A percentile compares a stretch with the other conserved stretches of the same genome.
Conservation (phyloP, 2,888 invertebrate genomes). For the Neelides folsomi region DNA sequence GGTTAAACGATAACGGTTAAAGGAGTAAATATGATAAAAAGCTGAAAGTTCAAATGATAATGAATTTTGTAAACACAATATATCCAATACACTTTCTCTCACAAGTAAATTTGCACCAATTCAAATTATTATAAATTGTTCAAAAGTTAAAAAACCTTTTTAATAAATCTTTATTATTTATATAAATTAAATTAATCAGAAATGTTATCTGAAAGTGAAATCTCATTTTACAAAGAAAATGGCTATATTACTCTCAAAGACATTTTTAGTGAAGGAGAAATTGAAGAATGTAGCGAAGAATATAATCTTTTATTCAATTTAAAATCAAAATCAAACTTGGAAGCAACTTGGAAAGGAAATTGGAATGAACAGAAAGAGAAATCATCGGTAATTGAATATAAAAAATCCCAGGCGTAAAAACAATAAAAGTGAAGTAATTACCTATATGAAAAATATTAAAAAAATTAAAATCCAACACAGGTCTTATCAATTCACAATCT, state of each 20-base stretch:
- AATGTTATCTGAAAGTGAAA: conserved; percentile 40
- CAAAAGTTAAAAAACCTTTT: too few species aligned
- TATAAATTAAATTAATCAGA: too few species aligned
- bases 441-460: not conserved
- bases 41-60: too few species aligned
- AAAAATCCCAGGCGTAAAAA: not conserved
- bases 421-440: not conserved
- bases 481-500: conserved; percentile 49
- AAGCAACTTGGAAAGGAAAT: conserved; percentile 46
- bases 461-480: conserved; percentile 34
- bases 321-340: conserved; percentile 42
- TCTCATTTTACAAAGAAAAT: conserved; percentile 43
- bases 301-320: conserved; percentile 44
- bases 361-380: conserved; percentile 30
- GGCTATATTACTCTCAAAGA: conserved; percentile 44
- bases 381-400: conserved; percentile 4
- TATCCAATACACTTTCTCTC: too few species aligned
- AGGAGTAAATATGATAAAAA: too few species aligned
- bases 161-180: too few species aligned
- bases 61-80: not conserved
- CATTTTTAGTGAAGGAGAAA: conserved; percentile 39
- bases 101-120: too few species aligned
- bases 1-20: too few species aligned
- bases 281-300: conserved; percentile 41
- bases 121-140: too few species aligned